Conservation (phyloP, 2,888 invertebrate genomes). For the Ypsolopha sequella region DNA sequence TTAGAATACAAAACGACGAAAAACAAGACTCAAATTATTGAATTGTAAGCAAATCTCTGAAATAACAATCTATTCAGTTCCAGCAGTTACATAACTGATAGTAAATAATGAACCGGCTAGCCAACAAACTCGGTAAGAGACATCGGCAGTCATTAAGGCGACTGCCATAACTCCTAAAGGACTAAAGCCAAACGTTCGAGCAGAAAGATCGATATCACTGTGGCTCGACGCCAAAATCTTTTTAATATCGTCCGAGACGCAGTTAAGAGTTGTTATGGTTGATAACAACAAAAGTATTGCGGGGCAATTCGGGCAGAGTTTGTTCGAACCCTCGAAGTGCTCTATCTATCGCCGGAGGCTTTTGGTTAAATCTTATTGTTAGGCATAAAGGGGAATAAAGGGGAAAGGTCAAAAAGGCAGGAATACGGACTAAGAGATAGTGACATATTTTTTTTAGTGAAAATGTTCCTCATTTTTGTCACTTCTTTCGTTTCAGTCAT, state of each 20-base stretch:
- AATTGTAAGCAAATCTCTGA: too few species aligned
- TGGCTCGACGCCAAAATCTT: conserved; percentile 68
- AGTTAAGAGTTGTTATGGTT: conserved; percentile 57
- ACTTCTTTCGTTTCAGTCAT: too few species aligned
- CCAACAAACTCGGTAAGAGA: conserved; percentile 40
- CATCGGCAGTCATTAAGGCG: conserved; percentile 66
- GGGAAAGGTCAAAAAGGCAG: conserved; percentile 25
- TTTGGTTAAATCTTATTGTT: conserved; percentile 60
- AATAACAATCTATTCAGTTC: not conserved
- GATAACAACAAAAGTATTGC: conserved; percentile 68
- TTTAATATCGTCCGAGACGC: conserved; percentile 59
- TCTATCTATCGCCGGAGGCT: conserved; percentile 30
- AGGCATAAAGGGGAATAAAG: conserved; percentile 56
- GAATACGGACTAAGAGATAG: too few species aligned
- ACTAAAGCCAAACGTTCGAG: conserved; percentile 61
- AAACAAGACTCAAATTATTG: too few species aligned
- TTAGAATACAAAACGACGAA: too few species aligned
- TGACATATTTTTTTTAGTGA: too few species aligned
- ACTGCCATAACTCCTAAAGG: conserved; percentile 56
- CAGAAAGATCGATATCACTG: conserved; percentile 67
- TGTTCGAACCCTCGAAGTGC: conserved; percentile 27
- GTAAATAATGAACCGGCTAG: conserved; percentile 3
- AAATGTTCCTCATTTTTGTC: too few species aligned
- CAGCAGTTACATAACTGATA: not conserved
- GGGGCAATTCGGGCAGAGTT: conserved; percentile 46